Evolutionary conservation across 2,113 vertebrate genomes (phyloP).

Genomic region (Gavia stellata): DNA sequence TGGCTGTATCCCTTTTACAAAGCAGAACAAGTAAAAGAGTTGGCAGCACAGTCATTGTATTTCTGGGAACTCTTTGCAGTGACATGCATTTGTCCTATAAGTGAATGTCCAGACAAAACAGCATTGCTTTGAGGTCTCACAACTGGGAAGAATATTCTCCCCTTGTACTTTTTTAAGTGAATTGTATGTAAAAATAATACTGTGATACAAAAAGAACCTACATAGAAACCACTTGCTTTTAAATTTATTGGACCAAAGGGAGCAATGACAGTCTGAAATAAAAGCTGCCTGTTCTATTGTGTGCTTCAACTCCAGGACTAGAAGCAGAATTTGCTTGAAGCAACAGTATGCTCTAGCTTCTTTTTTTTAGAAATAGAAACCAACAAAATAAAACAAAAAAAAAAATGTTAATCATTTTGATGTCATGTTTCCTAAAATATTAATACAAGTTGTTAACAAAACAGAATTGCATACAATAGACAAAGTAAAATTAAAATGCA

Average conservation of each 20-base stretch:
- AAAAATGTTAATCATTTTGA: neutral
- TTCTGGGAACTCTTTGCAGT: neutral
- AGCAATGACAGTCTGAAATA: neutral
- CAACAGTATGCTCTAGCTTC: neutral
- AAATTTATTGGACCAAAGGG: conserved; percentile 7
- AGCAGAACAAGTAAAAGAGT: neutral
- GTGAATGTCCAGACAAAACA: neutral
- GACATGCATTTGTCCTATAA: neutral
- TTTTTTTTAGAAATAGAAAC: neutral
- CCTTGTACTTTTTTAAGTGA: neutral
- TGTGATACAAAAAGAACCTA: neutral
- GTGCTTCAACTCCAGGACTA: neutral
- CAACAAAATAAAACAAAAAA: neutral
- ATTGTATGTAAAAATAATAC: neutral
- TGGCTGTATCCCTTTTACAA: neutral
- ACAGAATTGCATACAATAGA: neutral
- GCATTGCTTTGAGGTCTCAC: neutral
- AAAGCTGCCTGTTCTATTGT: conserved; percentile 13
- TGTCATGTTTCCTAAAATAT: conserved; percentile 3
- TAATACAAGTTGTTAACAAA: conserved; percentile 16
- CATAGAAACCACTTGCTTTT: neutral
- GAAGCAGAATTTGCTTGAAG: neutral
- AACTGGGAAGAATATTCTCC: neutral
- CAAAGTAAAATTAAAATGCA: conserved; percentile 20
- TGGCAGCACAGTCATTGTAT: neutral